phyloP scores from a whole-genome alignment of 2,797 vertebrate species.

The Acrossocheilus wenchowensis region DNA sequence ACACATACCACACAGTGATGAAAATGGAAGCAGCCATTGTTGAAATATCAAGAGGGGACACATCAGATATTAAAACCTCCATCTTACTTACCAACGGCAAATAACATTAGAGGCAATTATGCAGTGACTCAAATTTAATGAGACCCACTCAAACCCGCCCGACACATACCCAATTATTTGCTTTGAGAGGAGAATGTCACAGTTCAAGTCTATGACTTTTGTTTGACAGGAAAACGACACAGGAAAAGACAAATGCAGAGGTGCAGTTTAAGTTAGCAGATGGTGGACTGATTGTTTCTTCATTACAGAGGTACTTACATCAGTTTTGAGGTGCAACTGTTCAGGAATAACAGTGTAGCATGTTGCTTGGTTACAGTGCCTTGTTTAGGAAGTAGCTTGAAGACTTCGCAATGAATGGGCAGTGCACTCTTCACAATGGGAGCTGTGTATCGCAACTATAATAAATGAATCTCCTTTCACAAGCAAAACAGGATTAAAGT shows the following conservation, averaged over 20 bases:
- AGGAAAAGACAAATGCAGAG: conserved; percentile 21
- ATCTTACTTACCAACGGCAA: conserved; percentile 5
- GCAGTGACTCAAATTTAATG: conserved; percentile 29
- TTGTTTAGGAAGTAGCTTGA: conserved; percentile 19
- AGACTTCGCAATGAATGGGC: neutral
- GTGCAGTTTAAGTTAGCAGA: conserved; percentile 10
- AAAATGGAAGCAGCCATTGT: conserved; percentile 17
- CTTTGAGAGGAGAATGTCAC: conserved; percentile 15
- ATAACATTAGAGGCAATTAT: conserved; percentile 34
- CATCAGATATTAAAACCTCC: conserved; percentile 30
- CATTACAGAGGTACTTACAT: conserved; percentile 39
- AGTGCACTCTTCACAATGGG: neutral
- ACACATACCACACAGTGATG: neutral
- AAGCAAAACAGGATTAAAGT: conserved; percentile 11
- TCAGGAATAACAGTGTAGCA: conserved; percentile 1
- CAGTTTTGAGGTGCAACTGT: neutral
- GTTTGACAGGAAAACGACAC: conserved; percentile 36
- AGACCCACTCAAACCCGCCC: neutral
- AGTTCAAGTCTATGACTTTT: conserved; percentile 25
- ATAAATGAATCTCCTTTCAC: conserved; percentile 23
- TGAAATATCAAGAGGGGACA: conserved; percentile 13
- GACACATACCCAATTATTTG: conserved; percentile 1
- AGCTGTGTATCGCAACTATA: neutral
- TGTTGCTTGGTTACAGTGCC: conserved; percentile 6
- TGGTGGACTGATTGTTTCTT: conserved; percentile 62